phyloP scores from a whole-genome alignment of 1,140 invertebrate genomes.

The Brachionus koreanus region DNA sequence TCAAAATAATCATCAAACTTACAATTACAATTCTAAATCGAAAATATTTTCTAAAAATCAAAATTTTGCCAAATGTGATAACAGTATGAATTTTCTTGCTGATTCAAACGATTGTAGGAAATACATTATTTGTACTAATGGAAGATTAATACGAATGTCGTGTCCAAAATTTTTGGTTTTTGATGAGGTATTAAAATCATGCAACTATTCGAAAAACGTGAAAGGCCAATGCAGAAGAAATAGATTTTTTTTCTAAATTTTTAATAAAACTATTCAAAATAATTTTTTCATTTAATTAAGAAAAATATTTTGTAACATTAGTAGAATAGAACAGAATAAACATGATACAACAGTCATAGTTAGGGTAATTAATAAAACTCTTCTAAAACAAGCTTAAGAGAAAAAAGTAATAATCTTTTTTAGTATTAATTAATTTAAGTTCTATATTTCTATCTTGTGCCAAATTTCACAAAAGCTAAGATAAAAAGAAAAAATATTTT shows the following conservation, averaged over 20 bases:
- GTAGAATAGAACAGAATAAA: too few relatives aligned
- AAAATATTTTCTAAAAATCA: background rate
- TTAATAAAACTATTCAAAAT: background rate
- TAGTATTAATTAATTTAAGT: too few relatives aligned
- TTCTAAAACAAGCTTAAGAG: too few relatives aligned
- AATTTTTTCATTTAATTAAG: background rate
- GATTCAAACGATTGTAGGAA: background rate
- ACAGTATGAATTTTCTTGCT: background rate
- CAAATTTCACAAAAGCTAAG: background rate
- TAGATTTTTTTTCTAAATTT: background rate
- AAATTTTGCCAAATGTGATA: background rate
- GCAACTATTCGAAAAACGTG: background rate
- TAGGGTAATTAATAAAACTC: too few relatives aligned
- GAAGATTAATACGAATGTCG: background rate
- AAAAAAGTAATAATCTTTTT: too few relatives aligned
- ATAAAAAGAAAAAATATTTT: background rate
- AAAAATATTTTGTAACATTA: too few relatives aligned
- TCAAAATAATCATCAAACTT: background rate
- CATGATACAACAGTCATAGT: too few relatives aligned
- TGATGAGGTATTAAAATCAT: background rate
- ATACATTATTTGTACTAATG: background rate
- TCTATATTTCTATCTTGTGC: too few relatives aligned
- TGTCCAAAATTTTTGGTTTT: constrained; percentile 3
- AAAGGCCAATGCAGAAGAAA: background rate
- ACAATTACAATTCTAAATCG: background rate